These are phyloP conservation scores for Bombus superbus DNA, from an alignment of 1,140 invertebrate genomes.

Conservation along the genomic window DNA sequence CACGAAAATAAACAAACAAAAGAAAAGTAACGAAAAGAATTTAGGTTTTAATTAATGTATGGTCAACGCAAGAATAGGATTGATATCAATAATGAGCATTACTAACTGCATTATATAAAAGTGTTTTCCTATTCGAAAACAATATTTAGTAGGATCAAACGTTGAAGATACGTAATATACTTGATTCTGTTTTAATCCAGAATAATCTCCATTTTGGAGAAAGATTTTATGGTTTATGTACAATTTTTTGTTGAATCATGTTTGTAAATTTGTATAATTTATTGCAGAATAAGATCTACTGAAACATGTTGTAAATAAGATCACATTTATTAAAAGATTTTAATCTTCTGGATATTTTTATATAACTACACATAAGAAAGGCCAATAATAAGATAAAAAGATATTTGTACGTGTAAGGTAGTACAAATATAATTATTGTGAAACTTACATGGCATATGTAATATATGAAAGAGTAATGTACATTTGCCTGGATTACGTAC, in stretches of 20 bases:
- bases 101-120: background rate
- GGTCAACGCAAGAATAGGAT: background rate
- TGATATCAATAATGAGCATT: background rate
- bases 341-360: background rate
- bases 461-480: conserved; percentile 40
- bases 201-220: background rate
- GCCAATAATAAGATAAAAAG: conserved; percentile 29
- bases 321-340: conserved; percentile 32
- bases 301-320: conserved; percentile 12
- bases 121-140: background rate
- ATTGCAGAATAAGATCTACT: background rate
- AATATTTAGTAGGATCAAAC: background rate
- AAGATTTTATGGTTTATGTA: background rate
- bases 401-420: conserved; percentile 26
- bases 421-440: conserved; percentile 43
- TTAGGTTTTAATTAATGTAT: background rate
- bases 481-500: conserved; percentile 16
- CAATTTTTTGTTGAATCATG: background rate
- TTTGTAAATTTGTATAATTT: background rate
- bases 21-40: background rate
- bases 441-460: background rate
- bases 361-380: conserved; percentile 28
- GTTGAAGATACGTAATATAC: too few species aligned
- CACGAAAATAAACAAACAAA: background rate
- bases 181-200: background rate